Evolutionary conservation across 2,888 invertebrate species (phyloP), one percentile per base, ranked within the genome.

Genomic region (Blera fallax): DNA sequence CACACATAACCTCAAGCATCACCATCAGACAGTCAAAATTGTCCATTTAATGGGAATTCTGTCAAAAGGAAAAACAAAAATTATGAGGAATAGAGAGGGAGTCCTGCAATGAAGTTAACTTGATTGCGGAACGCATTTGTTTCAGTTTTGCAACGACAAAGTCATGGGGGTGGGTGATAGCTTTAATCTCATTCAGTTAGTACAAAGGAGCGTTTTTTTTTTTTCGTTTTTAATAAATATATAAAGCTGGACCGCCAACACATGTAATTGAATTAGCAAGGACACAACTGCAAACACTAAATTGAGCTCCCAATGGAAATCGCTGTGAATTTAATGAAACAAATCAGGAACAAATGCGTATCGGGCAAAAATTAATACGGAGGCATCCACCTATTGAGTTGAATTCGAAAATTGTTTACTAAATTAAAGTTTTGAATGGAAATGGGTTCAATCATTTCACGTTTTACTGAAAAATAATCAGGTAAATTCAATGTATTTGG

Each of bases 221-320:
- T 6, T 54, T 48, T 48, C 21, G 32, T n/a, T 24, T 24, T 37
- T 18, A 62, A 62, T 29, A 37, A 52, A 73, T 62, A 50, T 62
- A 48, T 64, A 29, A 69, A 54, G 40, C 48, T 37, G 3, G 45
- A 29, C 50, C 37, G 43, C 11, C 21, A 27, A n/a, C 11, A 37
- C 11, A 11, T 29, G 40, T 40, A 62, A 73, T 52, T 62, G 27
- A 73, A 73, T 73, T 40, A 73, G 21, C 11, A 40, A 16, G 40
- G 52, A 32, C 40, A n/a, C 73, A 62, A 50, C 73, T 73, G 73
- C 37, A 40, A 52, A 62, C 29, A 52, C 3, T 5, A 62, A 56
- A 52, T 62, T 40, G 50, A 37, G 48, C 60, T 50, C 34, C 7
- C 58, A 56, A 37, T 72, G 27, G 27, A 10, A 60, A 70, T 34